A percentile compares a stretch with the other conserved stretches of the same genome.
phyloP scores from a whole-genome alignment of 2,888 invertebrate genomes.

The Microdon myrmicae region DNA sequence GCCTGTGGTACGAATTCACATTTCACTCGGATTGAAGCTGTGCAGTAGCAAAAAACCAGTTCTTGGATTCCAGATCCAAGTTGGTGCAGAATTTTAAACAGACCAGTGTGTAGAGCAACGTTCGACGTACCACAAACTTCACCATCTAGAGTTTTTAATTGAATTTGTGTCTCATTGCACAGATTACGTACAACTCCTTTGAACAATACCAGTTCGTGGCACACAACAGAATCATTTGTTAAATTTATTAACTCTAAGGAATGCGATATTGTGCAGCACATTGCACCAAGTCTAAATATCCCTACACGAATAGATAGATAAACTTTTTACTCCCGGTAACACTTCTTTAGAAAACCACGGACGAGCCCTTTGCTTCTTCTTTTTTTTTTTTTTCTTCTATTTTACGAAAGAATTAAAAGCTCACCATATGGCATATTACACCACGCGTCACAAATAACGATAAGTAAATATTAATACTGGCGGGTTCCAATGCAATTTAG shows the following conservation, averaged over 20 bases:
- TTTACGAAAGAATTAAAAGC: too few species aligned
- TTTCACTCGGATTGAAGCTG: conserved; percentile 37
- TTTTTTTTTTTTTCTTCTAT: too few species aligned
- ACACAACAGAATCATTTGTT: conserved; percentile 57
- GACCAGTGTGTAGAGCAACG: conserved; percentile 54
- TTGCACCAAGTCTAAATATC: too few species aligned
- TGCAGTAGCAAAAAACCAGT: conserved; percentile 54
- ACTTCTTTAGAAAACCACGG: too few species aligned
- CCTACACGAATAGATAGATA: too few species aligned
- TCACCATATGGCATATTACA: too few species aligned
- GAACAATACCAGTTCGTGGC: conserved; percentile 60
- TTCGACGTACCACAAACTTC: conserved; percentile 6
- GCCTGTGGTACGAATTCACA: conserved; percentile 11
- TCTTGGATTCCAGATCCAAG: conserved; percentile 38
- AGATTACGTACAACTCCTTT: conserved; percentile 59
- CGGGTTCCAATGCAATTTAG: too few species aligned
- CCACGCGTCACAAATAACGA: too few species aligned
- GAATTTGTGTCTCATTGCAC: conserved; percentile 53
- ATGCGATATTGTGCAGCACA: conserved; percentile 53
- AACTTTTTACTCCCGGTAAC: too few species aligned
- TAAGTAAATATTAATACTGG: too few species aligned
- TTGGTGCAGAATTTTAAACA: conserved; percentile 62
- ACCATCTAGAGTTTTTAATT: conserved; percentile 50
- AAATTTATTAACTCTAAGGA: conserved; percentile 58
- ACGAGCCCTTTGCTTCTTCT: too few species aligned